phyloP scores from a whole-genome alignment of 2,888 invertebrate genomes.

The Brachyptera putata region DNA sequence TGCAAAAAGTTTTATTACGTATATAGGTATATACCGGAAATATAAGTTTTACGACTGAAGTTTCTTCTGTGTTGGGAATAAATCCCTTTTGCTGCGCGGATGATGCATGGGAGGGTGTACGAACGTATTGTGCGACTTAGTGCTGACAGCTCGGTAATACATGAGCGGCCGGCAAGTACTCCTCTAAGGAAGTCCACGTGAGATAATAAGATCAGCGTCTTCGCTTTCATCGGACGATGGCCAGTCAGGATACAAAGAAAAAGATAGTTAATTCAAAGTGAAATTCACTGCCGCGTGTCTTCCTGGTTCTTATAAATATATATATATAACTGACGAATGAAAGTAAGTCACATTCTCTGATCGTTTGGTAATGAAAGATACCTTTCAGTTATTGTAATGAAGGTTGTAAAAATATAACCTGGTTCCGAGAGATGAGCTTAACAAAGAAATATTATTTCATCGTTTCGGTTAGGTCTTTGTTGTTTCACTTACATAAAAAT shows the following conservation, averaged over 20 bases:
- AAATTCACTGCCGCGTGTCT: not conserved
- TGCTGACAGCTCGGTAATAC: not conserved
- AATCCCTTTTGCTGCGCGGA: not conserved
- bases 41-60: slow-evolving; percentile 3
- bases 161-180: too few species aligned
- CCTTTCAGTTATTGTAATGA: too few species aligned
- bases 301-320: slow-evolving; percentile 6
- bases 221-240: too few species aligned
- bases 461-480: slow-evolving; percentile 4
- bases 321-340: too few species aligned
- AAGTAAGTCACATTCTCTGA: slow-evolving; percentile 1
- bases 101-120: too few species aligned
- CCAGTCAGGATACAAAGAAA: too few species aligned
- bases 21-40: slow-evolving; percentile 22
- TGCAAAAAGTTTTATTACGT: slow-evolving; percentile 21
- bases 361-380: too few species aligned
- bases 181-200: too few species aligned
- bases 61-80: too few species aligned
- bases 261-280: too few species aligned
- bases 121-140: not conserved
- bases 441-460: slow-evolving; percentile 7
- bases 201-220: too few species aligned
- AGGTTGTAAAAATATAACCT: slow-evolving; percentile 16
- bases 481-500: not conserved
- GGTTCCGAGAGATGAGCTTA: not conserved